Conservation (phyloP, 2,113 vertebrate genomes). For the Catharus bicknelli region DNA sequence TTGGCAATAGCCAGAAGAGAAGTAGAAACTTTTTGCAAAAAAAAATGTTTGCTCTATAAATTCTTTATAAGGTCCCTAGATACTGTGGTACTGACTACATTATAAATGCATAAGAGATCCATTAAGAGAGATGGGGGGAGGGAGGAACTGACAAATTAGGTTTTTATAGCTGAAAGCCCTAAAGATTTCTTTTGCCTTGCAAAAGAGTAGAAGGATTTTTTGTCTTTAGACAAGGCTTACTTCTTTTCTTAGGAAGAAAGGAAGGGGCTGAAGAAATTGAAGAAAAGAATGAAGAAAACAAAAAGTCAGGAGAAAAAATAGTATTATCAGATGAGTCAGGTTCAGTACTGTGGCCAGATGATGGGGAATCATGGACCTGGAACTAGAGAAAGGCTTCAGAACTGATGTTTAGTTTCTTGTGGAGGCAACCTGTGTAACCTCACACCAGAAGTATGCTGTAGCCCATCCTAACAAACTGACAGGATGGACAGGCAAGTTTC, state of each 20-base stretch:
- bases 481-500: not conserved
- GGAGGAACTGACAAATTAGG: not conserved
- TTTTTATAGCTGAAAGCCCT: constrained; percentile 38
- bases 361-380: not conserved
- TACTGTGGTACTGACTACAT: not conserved
- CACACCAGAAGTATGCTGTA: not conserved
- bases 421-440: not conserved
- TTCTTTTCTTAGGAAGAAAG: not conserved
- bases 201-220: not conserved
- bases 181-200: constrained; percentile 33
- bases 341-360: not conserved
- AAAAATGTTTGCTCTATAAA: constrained; percentile 38
- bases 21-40: not conserved
- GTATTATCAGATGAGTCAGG: not conserved
- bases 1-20: not conserved
- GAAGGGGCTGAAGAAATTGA: not conserved
- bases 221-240: constrained; percentile 25
- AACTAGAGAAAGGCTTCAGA: not conserved
- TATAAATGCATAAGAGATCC: constrained; percentile 51
- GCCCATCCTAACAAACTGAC: not conserved
- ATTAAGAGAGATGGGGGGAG: constrained; percentile 1
- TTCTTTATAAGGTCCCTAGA: constrained; percentile 22
- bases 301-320: not conserved
- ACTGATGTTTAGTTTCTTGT: not conserved
- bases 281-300: not conserved